These are phyloP conservation scores for Maccullochella peelii DNA, from an alignment of 2,113 vertebrate genomes.

Conservation along the genomic window DNA sequence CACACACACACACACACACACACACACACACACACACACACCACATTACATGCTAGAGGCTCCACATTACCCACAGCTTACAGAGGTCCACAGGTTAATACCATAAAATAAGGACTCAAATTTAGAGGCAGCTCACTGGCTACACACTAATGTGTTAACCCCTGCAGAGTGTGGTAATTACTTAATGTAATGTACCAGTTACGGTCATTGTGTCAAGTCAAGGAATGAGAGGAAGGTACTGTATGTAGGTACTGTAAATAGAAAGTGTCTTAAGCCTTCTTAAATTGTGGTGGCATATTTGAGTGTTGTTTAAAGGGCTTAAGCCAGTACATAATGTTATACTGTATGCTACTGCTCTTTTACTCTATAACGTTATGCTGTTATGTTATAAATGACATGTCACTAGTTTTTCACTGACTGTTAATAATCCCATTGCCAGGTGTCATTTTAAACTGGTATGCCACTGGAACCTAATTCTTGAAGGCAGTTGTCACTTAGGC, in stretches of 20 bases:
- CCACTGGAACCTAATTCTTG: too few relatives aligned
- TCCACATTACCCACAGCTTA: constrained; percentile 73
- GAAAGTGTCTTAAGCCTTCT: not conserved
- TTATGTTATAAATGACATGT: too few relatives aligned
- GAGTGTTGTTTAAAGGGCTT: not conserved
- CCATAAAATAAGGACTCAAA: constrained; percentile 70
- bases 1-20: constrained; percentile 34
- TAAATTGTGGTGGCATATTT: not conserved
- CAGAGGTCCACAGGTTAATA: constrained; percentile 77
- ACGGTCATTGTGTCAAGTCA: constrained; percentile 48
- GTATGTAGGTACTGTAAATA: not conserved
- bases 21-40: constrained; percentile 41
- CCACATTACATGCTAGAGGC: constrained; percentile 67
- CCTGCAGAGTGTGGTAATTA: constrained; percentile 60
- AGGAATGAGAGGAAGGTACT: constrained; percentile 16
- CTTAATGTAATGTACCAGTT: constrained; percentile 54
- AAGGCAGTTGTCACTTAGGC: too few relatives aligned
- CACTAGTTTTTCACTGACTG: too few relatives aligned
- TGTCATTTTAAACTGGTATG: not conserved
- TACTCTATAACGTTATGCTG: not conserved
- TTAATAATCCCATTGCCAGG: too few relatives aligned
- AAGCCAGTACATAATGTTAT: not conserved
- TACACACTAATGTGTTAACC: constrained; percentile 63
- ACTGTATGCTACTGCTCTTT: not conserved
- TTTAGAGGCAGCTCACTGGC: constrained; percentile 47